Evolutionary conservation across 92 coral and sea anemone species (phyloP), one percentile per base, ranked within the genome.

Genomic region (Heteractis magnifica): DNA sequence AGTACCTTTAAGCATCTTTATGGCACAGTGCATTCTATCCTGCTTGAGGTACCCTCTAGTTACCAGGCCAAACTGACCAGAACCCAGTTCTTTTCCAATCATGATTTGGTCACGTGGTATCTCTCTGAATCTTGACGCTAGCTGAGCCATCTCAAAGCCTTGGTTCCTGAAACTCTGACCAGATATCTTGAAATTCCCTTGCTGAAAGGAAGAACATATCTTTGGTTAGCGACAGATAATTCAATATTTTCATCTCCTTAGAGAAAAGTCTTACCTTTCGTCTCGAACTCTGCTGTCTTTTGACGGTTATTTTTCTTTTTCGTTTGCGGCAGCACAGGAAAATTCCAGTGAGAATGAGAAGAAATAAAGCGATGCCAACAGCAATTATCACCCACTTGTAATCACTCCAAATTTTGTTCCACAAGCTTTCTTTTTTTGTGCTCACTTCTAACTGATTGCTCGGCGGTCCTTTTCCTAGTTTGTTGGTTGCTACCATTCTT

Each of bases 81-180:
- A 21, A 34, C 81, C 81, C 71, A 78, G 81, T 56, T 56, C 52
- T 60, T 78, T 60, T 56, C 81, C 81, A 44, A 78, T 56, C 81
- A 78, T 56, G 51, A 78, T 58, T 49, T 78, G 81, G 1, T 78
- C 81, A 78, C 81, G 81, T 78, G 81, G 81, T 55, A 78, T 78
- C 51, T 78, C 81, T 58, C 81, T 19, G 26, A 78, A 78, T 12
- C 52, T 56, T 5, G 81, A 78, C 7, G 81, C 81, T 13, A 59
- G 19, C 81, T 78, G 81, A 23, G 81, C 81, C 81, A 78, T 78
- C 81, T 78, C 81, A 20, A 78, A 65, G 8, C 81, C 81, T 8
- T n/a, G 10, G 9, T 62, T 78, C 18, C 3, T 44, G 15, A 78
- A 78, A 13, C 52, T 78, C 72, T 78, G 50, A 52, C 81, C 65